Evolutionary conservation across 2,113 vertebrate species (phyloP).

Genomic region (Rhagologus leucostigma): DNA sequence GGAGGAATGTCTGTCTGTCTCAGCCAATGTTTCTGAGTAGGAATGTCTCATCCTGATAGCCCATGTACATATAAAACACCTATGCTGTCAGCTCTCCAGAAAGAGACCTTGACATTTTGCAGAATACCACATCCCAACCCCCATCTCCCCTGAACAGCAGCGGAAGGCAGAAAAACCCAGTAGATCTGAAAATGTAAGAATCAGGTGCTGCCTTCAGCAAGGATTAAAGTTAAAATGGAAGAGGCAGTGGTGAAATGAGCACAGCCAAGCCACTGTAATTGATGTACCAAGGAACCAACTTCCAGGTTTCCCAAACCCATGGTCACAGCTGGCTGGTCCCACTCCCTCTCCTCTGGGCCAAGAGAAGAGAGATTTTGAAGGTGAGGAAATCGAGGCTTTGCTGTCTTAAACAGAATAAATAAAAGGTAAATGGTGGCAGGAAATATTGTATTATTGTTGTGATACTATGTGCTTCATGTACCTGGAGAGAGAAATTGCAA

Average conservation of each 20-base stretch:
- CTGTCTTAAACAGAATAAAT: neutral
- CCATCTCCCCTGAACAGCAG: neutral
- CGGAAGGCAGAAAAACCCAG: neutral
- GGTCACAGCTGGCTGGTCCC: neutral
- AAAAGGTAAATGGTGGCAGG: neutral
- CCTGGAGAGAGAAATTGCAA: neutral
- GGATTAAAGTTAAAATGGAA: neutral
- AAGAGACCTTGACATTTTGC: slow-evolving; percentile 45
- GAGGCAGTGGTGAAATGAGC: neutral
- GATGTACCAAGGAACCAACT: neutral
- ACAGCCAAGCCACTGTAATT: neutral
- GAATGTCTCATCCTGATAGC: slow-evolving; percentile 37
- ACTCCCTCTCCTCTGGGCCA: neutral
- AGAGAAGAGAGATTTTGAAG: neutral
- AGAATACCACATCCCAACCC: neutral
- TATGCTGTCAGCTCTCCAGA: slow-evolving; percentile 28
- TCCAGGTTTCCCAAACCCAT: neutral
- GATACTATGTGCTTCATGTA: neutral
- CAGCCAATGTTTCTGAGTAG: slow-evolving; percentile 30
- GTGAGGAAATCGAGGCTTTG: neutral
- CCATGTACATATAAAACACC: slow-evolving; percentile 24
- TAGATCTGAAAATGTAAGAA: neutral
- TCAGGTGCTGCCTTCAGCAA: neutral
- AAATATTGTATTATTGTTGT: neutral
- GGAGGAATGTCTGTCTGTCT: slow-evolving; percentile 35